These are phyloP conservation scores for Synergus gifuensis DNA, from an alignment of 2,888 invertebrate genomes.

Conservation along the genomic window DNA sequence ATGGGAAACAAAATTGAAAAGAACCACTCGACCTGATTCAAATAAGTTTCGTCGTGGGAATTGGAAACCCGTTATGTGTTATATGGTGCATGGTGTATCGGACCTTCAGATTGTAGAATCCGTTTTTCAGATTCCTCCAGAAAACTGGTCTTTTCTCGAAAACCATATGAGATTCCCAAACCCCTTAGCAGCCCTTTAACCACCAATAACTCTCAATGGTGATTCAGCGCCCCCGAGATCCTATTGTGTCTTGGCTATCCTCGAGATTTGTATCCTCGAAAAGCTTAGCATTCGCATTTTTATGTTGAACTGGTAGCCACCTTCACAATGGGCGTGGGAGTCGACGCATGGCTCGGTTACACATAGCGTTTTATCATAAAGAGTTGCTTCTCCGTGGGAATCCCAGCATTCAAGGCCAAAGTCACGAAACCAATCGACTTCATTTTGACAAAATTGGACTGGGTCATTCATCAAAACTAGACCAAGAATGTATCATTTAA, in stretches of 20 bases:
- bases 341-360: slow-evolving; percentile 68
- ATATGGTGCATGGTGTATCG: slow-evolving; percentile 35
- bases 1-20: slow-evolving; percentile 15
- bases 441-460: slow-evolving; percentile 5
- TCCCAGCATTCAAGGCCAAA: slow-evolving; percentile 52
- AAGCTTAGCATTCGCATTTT: slow-evolving; percentile 67
- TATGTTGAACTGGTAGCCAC: slow-evolving; percentile 68
- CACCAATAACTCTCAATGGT: slow-evolving; percentile 68
- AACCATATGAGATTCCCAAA: slow-evolving; percentile 58
- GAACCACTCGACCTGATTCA: slow-evolving; percentile 49
- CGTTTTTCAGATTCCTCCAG: slow-evolving; percentile 51
- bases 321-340: slow-evolving; percentile 76
- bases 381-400: slow-evolving; percentile 62
- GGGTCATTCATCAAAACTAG: slow-evolving; percentile 13
- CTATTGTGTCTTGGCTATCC: slow-evolving; percentile 59
- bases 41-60: slow-evolving; percentile 65
- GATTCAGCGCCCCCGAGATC: slow-evolving; percentile 59
- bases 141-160: slow-evolving; percentile 53
- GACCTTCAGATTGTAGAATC: slow-evolving; percentile 43
- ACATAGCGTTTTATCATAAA: slow-evolving; percentile 64
- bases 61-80: slow-evolving; percentile 58
- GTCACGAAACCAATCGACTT: slow-evolving; percentile 50
- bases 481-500: not conserved
- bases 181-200: slow-evolving; percentile 68
- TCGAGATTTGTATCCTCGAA: slow-evolving; percentile 59